Evolutionary conservation across 2,888 invertebrate species (phyloP).

Genomic region (Eupithecia dodoneata): DNA sequence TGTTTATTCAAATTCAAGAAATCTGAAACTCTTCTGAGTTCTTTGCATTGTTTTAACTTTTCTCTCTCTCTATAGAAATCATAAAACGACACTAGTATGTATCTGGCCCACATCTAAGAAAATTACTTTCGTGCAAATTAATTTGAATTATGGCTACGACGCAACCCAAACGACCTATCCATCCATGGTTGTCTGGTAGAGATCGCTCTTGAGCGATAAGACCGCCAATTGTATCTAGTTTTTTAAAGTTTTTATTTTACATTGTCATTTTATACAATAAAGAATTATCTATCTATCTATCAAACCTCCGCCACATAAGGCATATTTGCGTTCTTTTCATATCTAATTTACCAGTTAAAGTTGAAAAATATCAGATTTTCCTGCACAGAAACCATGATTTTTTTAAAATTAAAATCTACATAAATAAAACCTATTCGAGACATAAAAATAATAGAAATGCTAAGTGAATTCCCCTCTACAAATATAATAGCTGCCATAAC

Average conservation of each 20-base stretch:
- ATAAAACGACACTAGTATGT: not conserved
- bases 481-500: constrained; percentile 30
- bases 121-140: not conserved
- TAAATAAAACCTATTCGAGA: not conserved
- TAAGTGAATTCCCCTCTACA: constrained; percentile 26
- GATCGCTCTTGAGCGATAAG: too few relatives aligned
- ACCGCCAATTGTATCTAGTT: too few relatives aligned
- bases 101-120: not conserved
- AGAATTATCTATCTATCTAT: too few relatives aligned
- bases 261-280: too few relatives aligned
- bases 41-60: not conserved
- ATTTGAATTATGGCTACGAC: not conserved
- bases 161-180: not conserved
- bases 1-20: constrained; percentile 13
- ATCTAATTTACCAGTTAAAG: not conserved
- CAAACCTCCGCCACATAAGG: accelerated
- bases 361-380: not conserved
- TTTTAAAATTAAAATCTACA: too few relatives aligned
- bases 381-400: not conserved
- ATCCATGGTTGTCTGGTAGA: too few relatives aligned
- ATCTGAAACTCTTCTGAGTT: constrained; percentile 4
- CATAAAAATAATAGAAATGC: constrained; percentile 15
- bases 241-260: too few relatives aligned
- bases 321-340: not conserved
- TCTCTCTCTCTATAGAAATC: not conserved